phyloP scores from a whole-genome alignment of 64 coral and sea anemone genomes.

The Dendrophyllia cribrosa region DNA sequence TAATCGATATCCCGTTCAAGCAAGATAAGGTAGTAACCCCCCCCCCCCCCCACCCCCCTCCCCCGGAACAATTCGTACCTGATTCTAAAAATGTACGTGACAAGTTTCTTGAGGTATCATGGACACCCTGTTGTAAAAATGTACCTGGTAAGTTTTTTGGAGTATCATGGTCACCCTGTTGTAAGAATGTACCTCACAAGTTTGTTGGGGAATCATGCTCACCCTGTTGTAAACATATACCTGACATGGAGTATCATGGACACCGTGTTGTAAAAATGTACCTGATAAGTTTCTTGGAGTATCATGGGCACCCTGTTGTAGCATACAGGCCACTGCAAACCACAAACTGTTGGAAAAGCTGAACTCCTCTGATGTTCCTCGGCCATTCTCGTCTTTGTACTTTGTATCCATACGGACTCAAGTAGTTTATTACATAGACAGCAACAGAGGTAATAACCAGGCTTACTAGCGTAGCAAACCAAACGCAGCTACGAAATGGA shows the following conservation, averaged over 20 bases:
- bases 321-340: slow-evolving; percentile 76
- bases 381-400: slow-evolving; percentile 54
- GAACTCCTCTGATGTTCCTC: slow-evolving; percentile 59
- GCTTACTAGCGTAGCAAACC: slow-evolving; percentile 14
- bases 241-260: no score
- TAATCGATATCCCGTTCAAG: no score
- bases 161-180: slow-evolving; percentile 64
- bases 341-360: slow-evolving; percentile 70
- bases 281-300: slow-evolving; percentile 64
- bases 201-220: no score
- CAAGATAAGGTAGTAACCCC: no score
- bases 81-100: no score
- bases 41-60: no score
- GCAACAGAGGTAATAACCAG: slow-evolving; percentile 46
- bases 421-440: slow-evolving; percentile 71
- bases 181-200: no score
- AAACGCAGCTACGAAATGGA: slow-evolving; percentile 60
- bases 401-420: slow-evolving; percentile 76
- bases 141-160: slow-evolving; percentile 69
- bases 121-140: no score
- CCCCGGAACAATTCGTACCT: no score
- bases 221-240: no score
- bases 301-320: slow-evolving; percentile 68
- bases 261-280: no score
- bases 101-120: no score